These are phyloP conservation scores for Burhinus oedicnemus DNA, from an alignment of 2,113 vertebrate species.

Conservation along the genomic window DNA sequence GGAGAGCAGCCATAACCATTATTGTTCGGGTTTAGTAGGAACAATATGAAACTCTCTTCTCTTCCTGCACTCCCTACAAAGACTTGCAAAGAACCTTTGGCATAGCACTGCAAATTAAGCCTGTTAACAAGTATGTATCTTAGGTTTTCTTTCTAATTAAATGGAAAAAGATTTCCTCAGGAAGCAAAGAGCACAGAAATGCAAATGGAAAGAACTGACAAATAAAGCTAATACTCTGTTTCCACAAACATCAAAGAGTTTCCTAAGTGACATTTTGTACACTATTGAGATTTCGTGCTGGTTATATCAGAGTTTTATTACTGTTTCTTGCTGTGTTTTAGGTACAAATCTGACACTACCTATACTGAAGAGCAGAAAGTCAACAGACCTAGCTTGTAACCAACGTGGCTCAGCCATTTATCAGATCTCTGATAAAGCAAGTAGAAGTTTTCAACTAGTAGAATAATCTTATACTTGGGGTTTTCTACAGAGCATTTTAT, in stretches of 20 bases:
- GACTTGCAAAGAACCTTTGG: not conserved
- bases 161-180: slow-evolving; percentile 17
- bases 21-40: not conserved
- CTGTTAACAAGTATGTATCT: slow-evolving; percentile 30
- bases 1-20: not conserved
- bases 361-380: not conserved
- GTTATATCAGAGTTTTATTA: not conserved
- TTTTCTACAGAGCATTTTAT: not conserved
- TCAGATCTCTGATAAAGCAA: not conserved
- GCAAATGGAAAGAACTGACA: slow-evolving; percentile 37
- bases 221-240: not conserved
- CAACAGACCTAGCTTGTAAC: not conserved
- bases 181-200: slow-evolving; percentile 51
- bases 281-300: not conserved
- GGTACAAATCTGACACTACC: not conserved
- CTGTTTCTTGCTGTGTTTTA: not conserved
- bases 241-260: slow-evolving; percentile 44
- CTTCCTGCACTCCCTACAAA: not conserved
- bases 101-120: slow-evolving; percentile 19
- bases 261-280: slow-evolving; percentile 29
- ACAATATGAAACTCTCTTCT: not conserved
- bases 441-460: not conserved
- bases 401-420: not conserved
- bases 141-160: slow-evolving; percentile 38
- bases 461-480: not conserved